phyloP scores from a whole-genome alignment of 2,113 vertebrate species.

The Bambusicola thoracicus region DNA sequence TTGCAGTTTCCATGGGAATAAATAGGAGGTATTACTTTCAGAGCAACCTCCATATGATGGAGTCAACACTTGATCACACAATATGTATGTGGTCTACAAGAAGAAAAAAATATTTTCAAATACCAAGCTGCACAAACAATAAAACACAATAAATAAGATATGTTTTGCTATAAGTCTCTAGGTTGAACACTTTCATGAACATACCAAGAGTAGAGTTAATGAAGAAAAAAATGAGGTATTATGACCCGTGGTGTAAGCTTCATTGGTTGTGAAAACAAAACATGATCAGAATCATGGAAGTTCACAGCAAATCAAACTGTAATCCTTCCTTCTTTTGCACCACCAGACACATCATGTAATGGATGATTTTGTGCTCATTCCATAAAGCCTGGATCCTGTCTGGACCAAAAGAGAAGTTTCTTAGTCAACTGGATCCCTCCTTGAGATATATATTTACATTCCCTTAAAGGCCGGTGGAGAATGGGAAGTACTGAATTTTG shows the following conservation, averaged over 20 bases:
- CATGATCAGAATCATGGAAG: fast-evolving
- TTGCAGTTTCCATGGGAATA: too few relatives aligned
- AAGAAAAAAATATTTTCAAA: background rate
- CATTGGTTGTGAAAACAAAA: background rate
- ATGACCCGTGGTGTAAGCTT: background rate
- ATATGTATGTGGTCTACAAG: background rate
- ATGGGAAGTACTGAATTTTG: background rate
- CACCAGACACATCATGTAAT: background rate
- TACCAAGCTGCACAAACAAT: background rate
- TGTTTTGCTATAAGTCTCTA: background rate
- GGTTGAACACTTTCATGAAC: background rate
- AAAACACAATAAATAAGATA: background rate
- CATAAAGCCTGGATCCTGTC: background rate
- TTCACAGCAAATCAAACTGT: background rate
- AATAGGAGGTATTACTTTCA: too few relatives aligned
- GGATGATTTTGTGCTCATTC: background rate
- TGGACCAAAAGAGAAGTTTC: background rate
- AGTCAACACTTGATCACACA: background rate
- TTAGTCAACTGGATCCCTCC: background rate
- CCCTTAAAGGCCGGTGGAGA: background rate
- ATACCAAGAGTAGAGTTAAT: background rate
- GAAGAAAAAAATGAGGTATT: background rate
- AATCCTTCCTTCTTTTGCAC: background rate
- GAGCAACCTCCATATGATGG: background rate
- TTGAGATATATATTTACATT: background rate